Evolutionary conservation across 2,113 vertebrate genomes (phyloP), one percentile per base, ranked within the genome.

Genomic region (Protobothrops flavoviridis): DNA sequence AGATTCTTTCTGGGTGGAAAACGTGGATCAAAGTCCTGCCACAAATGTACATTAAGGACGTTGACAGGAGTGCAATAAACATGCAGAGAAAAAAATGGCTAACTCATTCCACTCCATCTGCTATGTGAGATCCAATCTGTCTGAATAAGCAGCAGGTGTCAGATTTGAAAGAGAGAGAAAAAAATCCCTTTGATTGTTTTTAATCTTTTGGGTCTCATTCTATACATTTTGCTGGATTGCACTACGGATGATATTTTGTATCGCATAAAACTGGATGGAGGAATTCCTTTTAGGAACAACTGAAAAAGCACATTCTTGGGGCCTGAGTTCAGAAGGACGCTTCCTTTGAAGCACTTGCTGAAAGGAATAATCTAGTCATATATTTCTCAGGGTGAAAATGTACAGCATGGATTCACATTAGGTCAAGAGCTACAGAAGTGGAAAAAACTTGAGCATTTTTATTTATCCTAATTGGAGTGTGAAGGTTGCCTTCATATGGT

Each of bases 141-240:
- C 92, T 95, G 94, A 94, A 93, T 87, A 96, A 93, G 94, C 87
- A 94, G 95, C 96, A 94, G 96, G 94, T 96, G 93, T 95, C 92
- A 94, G 95, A 94, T 85, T 91, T 96, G 93, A 95, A 95, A 3
- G 90, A 92, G 53, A 69, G 57, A 26, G 5, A 69, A 8, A 2
- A 69, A 2, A 33, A 9, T 4, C 12, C 2, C 7, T 43, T 81
- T 43, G 74, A 81, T 81, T 81, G 33, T 81, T 81, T 81, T 24
- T 48, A 12, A 12, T 96, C 93, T 96, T 94, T 95, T 52, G 43
- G 94, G 43, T 91, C 95, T 93, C 87, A 48, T 90, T 2, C 89
- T 87, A 88, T 50, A n/a, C 92, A 87, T 90, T 96, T 95, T 88
- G 23, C 92, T 93, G 95, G 94, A 95, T 96, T 96, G 87, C 20